A percentile compares a stretch with the other conserved stretches of the same genome.
Conservation (phyloP, 1,140 invertebrate species). For the Platorchestia sp. region DNA sequence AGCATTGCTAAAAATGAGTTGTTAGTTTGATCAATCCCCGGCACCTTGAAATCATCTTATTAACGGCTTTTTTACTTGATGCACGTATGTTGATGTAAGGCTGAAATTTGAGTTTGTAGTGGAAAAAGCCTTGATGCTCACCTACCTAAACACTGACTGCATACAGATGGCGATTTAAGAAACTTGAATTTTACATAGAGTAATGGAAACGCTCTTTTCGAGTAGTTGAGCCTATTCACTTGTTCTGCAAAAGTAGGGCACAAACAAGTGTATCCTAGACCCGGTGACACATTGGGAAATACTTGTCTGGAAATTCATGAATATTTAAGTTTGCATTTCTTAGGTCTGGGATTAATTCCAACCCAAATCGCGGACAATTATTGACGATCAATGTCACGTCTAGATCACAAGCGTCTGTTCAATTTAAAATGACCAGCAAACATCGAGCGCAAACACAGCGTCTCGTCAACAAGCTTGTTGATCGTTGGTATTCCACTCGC, state of each 20-base stretch:
- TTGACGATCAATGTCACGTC: not conserved
- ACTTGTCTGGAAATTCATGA: not conserved
- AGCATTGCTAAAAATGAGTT: too few relatives aligned
- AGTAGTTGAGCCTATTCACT: not conserved
- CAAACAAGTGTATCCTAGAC: not conserved
- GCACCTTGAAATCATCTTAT: too few relatives aligned
- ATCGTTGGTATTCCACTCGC: not conserved
- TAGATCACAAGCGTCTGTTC: not conserved
- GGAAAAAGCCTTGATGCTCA: too few relatives aligned
- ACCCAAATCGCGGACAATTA: not conserved
- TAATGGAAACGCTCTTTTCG: too few relatives aligned
- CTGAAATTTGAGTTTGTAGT: too few relatives aligned
- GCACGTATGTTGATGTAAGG: too few relatives aligned
- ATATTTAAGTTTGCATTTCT: not conserved
- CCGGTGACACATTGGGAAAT: not conserved
- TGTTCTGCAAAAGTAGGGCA: not conserved
- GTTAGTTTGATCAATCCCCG: too few relatives aligned
- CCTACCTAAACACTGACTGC: too few relatives aligned
- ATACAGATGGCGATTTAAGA: too few relatives aligned
- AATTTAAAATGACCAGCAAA: not conserved
- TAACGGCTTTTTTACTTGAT: too few relatives aligned
- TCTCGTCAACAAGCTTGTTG: not conserved
- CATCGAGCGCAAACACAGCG: not conserved
- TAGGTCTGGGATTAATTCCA: not conserved
- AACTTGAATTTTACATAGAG: too few relatives aligned